Evolutionary conservation across 1,140 invertebrate genomes (phyloP), one percentile per base, ranked within the genome.

Genomic region (Listronotus oregonensis): DNA sequence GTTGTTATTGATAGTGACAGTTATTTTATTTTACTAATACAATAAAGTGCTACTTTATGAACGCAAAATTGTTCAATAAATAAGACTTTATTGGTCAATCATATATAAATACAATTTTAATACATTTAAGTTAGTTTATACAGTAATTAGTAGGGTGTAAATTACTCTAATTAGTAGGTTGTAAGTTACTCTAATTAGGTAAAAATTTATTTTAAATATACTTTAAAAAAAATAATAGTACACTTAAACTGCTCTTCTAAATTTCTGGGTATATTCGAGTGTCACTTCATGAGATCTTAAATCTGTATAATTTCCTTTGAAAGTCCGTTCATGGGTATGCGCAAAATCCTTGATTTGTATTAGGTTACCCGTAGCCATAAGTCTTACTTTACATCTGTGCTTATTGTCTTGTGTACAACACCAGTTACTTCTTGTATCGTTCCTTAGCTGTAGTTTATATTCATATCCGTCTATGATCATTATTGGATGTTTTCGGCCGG

Each of bases 301-400:
- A 7, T 32, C 11, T 3, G 5, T 27, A 17, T 51, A 51, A 43
- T 63, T 51, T 18, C 67, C 69, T 27, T 62, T 71, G 14, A 68
- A 68, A 9, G 62, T 71, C 4, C 63, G 66, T 14, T 34, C 37
- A 54, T 73, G 71, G 50, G 56, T 71, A 55, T 73, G 71, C 10
- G 8, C 17, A 18, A 15, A 47, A 50, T 58, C 62, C 39, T 64
- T 73, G 10, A 71, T 58, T 52, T 60, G 43, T 27, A 73, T 32
- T 8, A 44, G 31, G 7, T 60, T 65, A 46, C 58, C 67, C n/a
- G 37, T 63, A 11, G 70, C 55, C 31, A 71, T 50, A 12, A 73
- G 42, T 47, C 71, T 55, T 7, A 68, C 67, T 64, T 62, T 69
- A 59, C 71, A 73, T 31, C 64, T 67, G 8, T 43, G 12, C 32